These are phyloP conservation scores for Leptopilina clavipes DNA, from an alignment of 1,140 invertebrate species.

Conservation along the genomic window DNA sequence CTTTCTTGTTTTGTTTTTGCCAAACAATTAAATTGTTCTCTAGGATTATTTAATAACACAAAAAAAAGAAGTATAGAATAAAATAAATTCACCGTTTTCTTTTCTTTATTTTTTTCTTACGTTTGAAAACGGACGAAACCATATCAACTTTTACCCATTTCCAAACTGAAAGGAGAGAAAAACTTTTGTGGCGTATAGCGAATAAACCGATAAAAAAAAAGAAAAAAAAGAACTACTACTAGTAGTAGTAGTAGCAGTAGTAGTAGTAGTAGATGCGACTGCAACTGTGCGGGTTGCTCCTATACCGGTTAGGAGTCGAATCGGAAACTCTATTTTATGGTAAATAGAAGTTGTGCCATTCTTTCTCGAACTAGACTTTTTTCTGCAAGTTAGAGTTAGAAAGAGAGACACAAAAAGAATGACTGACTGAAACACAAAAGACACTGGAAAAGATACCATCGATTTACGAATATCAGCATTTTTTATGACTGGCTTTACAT, in stretches of 20 bases:
- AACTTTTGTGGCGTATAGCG: slow-evolving; percentile 57
- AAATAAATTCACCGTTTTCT: no score
- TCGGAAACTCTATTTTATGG: slow-evolving; percentile 62
- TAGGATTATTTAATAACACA: neutral
- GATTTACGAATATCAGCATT: slow-evolving; percentile 9
- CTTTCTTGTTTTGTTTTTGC: neutral
- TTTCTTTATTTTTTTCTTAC: no score
- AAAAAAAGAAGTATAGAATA: no score
- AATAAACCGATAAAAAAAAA: slow-evolving; percentile 55
- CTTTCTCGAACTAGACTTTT: slow-evolving; percentile 12
- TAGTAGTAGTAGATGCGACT: slow-evolving; percentile 46
- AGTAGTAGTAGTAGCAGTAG: slow-evolving; percentile 24
- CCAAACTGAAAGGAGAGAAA: slow-evolving; percentile 20
- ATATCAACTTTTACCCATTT: neutral
- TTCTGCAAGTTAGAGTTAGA: slow-evolving; percentile 20
- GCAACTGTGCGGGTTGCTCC: slow-evolving; percentile 35
- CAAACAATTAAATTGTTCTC: no score
- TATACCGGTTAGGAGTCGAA: slow-evolving; percentile 47
- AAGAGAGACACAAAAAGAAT: neutral
- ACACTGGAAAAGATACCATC: neutral
- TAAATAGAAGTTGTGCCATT: slow-evolving; percentile 52
- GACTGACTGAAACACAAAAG: neutral
- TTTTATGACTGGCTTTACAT: slow-evolving; percentile 6
- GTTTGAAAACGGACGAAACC: neutral
- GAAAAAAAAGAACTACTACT: no score